Conservation (phyloP, 2,888 invertebrate genomes). For the Eueremaeus valkanovi region DNA sequence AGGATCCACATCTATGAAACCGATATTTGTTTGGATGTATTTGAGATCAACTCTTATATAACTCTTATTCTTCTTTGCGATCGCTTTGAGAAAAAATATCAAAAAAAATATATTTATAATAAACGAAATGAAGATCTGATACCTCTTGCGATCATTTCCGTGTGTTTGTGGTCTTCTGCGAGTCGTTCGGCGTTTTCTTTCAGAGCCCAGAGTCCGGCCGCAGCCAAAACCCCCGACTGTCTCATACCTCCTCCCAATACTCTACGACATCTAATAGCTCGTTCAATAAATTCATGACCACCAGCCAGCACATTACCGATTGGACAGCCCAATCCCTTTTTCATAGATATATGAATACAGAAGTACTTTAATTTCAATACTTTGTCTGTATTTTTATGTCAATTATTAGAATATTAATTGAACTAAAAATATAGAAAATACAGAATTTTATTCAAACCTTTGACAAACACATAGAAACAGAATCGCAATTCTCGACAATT, state of each 20-base stretch:
- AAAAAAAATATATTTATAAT: background rate
- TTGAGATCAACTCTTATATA: constrained; percentile 18
- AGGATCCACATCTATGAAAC: background rate
- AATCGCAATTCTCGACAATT: constrained; percentile 68
- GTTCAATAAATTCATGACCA: constrained; percentile 64
- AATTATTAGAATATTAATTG: background rate
- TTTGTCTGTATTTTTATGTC: background rate
- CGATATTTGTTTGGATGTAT: constrained; percentile 24
- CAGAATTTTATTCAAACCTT: no score
- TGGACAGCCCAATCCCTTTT: constrained; percentile 74
- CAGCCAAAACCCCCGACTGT: constrained; percentile 84
- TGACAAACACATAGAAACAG: constrained; percentile 74
- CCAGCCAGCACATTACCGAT: constrained; percentile 81
- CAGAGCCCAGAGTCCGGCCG: constrained; percentile 79
- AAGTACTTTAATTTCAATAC: background rate
- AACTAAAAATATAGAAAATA: no score
- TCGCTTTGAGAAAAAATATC: background rate
- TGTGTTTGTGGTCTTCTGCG: constrained; percentile 42
- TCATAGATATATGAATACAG: background rate
- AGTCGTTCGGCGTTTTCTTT: constrained; percentile 66
- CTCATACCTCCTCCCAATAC: constrained; percentile 90
- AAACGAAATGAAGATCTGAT: background rate
- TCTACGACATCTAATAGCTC: constrained; percentile 75
- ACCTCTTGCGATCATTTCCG: constrained; percentile 34
- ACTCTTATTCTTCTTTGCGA: background rate